These are phyloP conservation scores for Phylloscopus whistleri DNA, from an alignment of 2,113 vertebrate genomes.

Conservation along the genomic window DNA sequence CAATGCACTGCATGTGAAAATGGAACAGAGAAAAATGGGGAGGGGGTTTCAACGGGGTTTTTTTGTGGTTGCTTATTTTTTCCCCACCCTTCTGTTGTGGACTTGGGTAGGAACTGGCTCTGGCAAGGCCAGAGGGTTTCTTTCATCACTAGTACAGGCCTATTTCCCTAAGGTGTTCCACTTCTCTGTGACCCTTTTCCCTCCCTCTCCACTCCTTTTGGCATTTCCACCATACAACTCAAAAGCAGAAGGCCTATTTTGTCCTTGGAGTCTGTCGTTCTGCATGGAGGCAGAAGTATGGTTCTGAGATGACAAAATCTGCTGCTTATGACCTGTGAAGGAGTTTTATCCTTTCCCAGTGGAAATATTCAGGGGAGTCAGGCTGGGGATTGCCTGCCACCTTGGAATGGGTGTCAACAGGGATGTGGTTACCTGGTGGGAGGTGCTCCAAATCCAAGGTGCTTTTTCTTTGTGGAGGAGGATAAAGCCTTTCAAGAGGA, in stretches of 20 bases:
- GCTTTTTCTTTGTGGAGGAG: fast-evolving
- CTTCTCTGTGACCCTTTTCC: not conserved
- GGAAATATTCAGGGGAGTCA: not conserved
- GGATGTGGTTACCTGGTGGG: too few relatives aligned
- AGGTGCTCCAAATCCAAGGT: not conserved
- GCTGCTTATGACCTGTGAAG: not conserved
- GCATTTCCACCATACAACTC: not conserved
- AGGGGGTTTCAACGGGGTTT: fast-evolving
- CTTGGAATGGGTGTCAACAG: not conserved
- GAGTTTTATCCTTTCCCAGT: not conserved
- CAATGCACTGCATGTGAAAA: not conserved
- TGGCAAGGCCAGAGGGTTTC: not conserved
- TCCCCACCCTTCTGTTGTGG: fast-evolving
- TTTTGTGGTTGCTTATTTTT: fast-evolving
- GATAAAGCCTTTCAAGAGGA: not conserved
- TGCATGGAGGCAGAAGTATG: not conserved
- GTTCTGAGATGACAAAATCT: not conserved
- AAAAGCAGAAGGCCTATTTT: not conserved
- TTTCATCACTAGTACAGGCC: not conserved
- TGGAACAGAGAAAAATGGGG: not conserved
- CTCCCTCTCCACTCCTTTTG: not conserved
- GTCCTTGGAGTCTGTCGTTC: not conserved
- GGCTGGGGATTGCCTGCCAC: not conserved
- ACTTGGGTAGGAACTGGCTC: not conserved
- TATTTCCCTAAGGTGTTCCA: not conserved